Evolutionary conservation across 1,140 invertebrate genomes (phyloP), one percentile per base, ranked within the genome.

Genomic region (Forficula auricularia): DNA sequence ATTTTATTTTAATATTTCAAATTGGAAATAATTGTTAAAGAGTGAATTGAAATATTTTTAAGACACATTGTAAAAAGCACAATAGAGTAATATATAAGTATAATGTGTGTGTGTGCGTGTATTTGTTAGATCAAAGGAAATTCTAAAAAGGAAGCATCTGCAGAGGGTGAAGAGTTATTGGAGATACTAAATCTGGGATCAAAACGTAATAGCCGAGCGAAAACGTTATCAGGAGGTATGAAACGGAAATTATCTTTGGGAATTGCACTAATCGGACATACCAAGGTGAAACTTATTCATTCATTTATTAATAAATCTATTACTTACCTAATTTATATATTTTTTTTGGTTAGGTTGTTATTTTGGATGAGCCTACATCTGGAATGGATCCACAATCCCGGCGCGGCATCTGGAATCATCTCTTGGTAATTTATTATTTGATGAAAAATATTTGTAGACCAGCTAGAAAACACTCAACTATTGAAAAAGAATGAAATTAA

Each of bases 321-420:
- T n/a, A n/a, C n/a, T n/a, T n/a, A n/a, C n/a, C n/a, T n/a, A n/a
- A n/a, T n/a, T n/a, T n/a, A n/a, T n/a, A n/a, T n/a, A n/a, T n/a
- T n/a, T n/a, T n/a, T n/a, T n/a, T n/a, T n/a, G n/a, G n/a, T n/a
- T n/a, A 61, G 57, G 58, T 66, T 36, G 72, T 92, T n/a, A 75
- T 94, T 48, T 68, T 91, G 53, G 89, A 95, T 60, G 89, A 97
- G 60, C 91, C 91, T 30, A 91, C 89, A 1, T 85, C 86, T 3
- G 91, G 91, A 36, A 85, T 98, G 70, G 94, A 98, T 68, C 89
- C 92, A 3, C 77, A 86, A 50, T 87, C 90, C 0, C 68, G 91
- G 42, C 64, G 89, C 41, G 73, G 78, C 38, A 76, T 90, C 6
- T 97, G 92, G 92, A 82, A 95, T 55, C 57, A 91, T 31, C 60